phyloP scores from a whole-genome alignment of 2,888 invertebrate species.

The Erebia aethiops region DNA sequence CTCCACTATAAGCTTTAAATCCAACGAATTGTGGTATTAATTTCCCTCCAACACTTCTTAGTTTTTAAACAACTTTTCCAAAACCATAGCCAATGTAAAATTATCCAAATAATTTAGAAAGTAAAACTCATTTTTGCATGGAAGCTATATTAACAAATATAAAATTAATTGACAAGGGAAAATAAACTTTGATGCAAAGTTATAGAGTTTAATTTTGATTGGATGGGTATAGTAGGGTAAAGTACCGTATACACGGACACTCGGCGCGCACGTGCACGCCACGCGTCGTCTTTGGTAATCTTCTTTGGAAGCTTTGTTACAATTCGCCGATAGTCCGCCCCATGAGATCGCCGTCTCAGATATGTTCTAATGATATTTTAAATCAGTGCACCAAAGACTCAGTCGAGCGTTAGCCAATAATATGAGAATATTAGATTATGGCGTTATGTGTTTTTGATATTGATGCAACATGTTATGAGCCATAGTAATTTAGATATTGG shows the following conservation, averaged over 20 bases:
- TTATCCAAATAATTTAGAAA: constrained; percentile 37
- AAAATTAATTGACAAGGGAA: constrained; percentile 24
- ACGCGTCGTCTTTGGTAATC: constrained; percentile 79
- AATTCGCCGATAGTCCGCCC: constrained; percentile 75
- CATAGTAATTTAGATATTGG: background rate
- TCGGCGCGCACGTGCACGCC: constrained; percentile 73
- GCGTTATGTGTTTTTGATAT: constrained; percentile 21
- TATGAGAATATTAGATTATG: constrained; percentile 31
- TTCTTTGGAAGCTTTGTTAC: constrained; percentile 81
- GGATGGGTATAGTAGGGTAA: constrained; percentile 55
- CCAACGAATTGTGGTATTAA: constrained; percentile 81
- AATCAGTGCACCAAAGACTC: constrained; percentile 66
- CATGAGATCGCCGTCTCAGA: constrained; percentile 72
- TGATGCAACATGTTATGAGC: constrained; percentile 10
- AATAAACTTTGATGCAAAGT: constrained; percentile 14
- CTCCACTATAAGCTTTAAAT: constrained; percentile 78
- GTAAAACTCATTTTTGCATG: constrained; percentile 51
- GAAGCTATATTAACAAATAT: constrained; percentile 41
- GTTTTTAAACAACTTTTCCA: constrained; percentile 62
- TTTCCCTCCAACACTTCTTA: constrained; percentile 81
- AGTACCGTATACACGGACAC: constrained; percentile 62
- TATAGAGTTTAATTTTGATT: constrained; percentile 34
- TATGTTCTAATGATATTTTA: constrained; percentile 81
- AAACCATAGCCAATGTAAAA: constrained; percentile 41
- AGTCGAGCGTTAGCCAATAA: constrained; percentile 35